These are phyloP conservation scores for Pachliopta kotzebuea DNA, from an alignment of 2,888 invertebrate genomes.

Conservation along the genomic window DNA sequence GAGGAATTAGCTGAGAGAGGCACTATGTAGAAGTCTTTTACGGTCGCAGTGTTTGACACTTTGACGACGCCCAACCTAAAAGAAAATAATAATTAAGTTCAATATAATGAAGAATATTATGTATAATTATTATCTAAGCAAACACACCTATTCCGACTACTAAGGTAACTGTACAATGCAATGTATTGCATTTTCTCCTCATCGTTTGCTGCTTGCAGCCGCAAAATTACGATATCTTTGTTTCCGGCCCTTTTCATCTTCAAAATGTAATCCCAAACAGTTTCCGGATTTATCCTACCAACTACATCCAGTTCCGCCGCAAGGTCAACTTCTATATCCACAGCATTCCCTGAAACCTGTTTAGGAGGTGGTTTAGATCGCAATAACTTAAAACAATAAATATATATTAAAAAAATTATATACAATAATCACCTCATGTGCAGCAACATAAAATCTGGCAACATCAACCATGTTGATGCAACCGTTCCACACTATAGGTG, in stretches of 20 bases:
- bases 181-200: conserved; percentile 92
- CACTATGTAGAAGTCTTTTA: conserved; percentile 96
- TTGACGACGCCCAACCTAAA: conserved; percentile 91
- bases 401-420: conserved; percentile 16
- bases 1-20: conserved; percentile 89
- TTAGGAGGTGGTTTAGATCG: neutral
- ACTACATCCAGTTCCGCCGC: conserved; percentile 91
- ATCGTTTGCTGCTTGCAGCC: conserved; percentile 89
- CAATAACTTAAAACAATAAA: neutral
- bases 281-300: conserved; percentile 93
- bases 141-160: conserved; percentile 85
- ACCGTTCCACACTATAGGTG: conserved; percentile 88
- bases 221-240: conserved; percentile 92
- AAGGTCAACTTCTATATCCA: conserved; percentile 86
- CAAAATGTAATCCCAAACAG: conserved; percentile 95
- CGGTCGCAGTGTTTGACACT: conserved; percentile 86
- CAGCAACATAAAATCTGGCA: conserved; percentile 91
- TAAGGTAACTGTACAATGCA: conserved; percentile 93
- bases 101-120: neutral
- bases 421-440: conserved; percentile 82
- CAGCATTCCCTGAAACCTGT: conserved; percentile 82
- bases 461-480: conserved; percentile 95
- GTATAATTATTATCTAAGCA: neutral
- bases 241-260: conserved; percentile 94
- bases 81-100: conserved; percentile 30